These are phyloP conservation scores for Acinonyx jubatus DNA, from an alignment of 2,113 vertebrate genomes.

Conservation along the genomic window DNA sequence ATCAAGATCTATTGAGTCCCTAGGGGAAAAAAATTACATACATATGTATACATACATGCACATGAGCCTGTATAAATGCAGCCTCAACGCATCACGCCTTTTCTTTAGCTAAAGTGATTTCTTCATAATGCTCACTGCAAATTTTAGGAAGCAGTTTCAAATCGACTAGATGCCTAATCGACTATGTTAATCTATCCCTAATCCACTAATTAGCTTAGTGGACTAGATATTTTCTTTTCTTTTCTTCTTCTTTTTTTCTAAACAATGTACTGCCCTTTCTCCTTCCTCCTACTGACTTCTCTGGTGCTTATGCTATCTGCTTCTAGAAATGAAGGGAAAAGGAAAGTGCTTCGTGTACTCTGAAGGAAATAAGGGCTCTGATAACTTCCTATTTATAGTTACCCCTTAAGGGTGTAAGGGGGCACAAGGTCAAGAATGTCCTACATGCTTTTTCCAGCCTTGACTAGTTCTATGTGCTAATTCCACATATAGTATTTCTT, in stretches of 20 bases:
- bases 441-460: background rate
- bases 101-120: background rate
- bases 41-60: constrained; percentile 76
- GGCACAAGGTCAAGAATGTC: background rate
- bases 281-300: background rate
- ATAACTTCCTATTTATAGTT: constrained; percentile 47
- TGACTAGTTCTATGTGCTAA: background rate
- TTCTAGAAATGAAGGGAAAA: constrained; percentile 32
- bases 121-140: background rate
- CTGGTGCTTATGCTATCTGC: background rate
- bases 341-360: background rate
- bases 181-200: background rate
- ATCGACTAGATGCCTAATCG: background rate
- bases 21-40: constrained; percentile 83
- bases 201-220: background rate
- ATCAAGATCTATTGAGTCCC: constrained; percentile 97
- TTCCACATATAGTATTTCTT: background rate
- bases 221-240: background rate
- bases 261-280: background rate
- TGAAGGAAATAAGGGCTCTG: constrained; percentile 28
- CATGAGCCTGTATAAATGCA: constrained; percentile 58
- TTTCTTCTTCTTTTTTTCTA: background rate
- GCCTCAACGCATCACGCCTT: background rate
- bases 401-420: background rate
- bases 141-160: background rate